A percentile compares a stretch with the other conserved stretches of the same genome.
These are phyloP conservation scores for Paraescarpia echinospica DNA, from an alignment of 1,140 invertebrate genomes.

Conservation along the genomic window DNA sequence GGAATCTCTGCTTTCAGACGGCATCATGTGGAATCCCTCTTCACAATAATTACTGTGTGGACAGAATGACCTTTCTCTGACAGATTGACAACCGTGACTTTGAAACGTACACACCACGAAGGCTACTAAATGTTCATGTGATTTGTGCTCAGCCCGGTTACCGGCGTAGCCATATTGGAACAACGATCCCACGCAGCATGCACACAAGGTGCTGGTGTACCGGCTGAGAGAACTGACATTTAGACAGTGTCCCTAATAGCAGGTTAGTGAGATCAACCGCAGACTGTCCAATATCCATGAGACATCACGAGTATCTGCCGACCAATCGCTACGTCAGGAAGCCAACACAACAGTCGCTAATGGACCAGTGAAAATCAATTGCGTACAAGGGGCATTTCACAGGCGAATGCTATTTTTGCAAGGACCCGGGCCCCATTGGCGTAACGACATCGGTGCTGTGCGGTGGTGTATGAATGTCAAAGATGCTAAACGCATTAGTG, in stretches of 20 bases:
- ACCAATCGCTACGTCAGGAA: not conserved
- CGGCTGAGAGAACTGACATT: not conserved
- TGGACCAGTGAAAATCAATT: constrained; percentile 1
- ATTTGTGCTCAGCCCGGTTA: too few species aligned
- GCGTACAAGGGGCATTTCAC: not conserved
- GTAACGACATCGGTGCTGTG: not conserved
- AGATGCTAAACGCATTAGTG: not conserved
- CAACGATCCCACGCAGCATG: not conserved
- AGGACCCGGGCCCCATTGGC: not conserved
- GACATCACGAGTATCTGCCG: not conserved
- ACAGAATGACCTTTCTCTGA: too few species aligned
- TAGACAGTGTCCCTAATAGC: not conserved
- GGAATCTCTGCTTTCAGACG: not conserved
- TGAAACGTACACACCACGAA: too few species aligned
- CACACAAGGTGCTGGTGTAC: not conserved
- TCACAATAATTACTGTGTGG: too few species aligned
- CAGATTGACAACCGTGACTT: too few species aligned
- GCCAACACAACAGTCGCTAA: not conserved
- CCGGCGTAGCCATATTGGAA: too few species aligned
- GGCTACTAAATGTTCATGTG: too few species aligned
- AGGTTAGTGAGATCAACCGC: not conserved
- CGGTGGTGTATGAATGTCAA: not conserved
- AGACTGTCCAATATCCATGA: not conserved
- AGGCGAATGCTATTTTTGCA: not conserved
- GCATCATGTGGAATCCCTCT: constrained; percentile 27